A percentile compares a stretch with the other conserved stretches of the same genome.
Evolutionary conservation across 2,797 vertebrate species (phyloP).

Genomic region (Coilia nasus): DNA sequence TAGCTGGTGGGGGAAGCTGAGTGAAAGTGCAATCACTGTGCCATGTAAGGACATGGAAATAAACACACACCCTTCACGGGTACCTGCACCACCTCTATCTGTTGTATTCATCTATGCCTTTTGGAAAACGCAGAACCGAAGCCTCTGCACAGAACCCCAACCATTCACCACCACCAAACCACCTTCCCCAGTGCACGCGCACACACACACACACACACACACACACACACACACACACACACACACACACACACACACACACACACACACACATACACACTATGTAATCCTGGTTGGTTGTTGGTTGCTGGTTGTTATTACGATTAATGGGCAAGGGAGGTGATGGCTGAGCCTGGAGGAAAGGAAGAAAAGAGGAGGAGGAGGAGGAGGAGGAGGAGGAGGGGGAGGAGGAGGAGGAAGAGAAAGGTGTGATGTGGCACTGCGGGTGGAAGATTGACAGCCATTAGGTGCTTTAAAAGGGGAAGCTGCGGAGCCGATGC

Average conservation of each 20-base stretch:
- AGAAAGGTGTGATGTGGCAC: conserved; percentile 22
- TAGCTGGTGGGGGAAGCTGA: neutral
- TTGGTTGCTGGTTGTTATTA: conserved; percentile 62
- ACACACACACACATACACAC: conserved; percentile 3
- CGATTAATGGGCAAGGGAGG: conserved; percentile 51
- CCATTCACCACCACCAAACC: too few relatives aligned
- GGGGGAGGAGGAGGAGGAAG: neutral
- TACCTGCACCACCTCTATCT: neutral
- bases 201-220: neutral
- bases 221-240: too few relatives aligned
- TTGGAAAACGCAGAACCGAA: neutral
- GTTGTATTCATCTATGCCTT: neutral
- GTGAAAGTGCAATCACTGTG: too few relatives aligned
- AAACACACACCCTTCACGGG: neutral
- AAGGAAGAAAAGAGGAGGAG: conserved; percentile 12
- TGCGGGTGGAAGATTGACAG: conserved; percentile 6
- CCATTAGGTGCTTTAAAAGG: neutral
- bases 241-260: too few relatives aligned
- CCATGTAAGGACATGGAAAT: neutral
- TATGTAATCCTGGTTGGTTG: conserved; percentile 65
- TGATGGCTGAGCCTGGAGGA: conserved; percentile 34
- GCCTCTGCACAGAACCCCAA: neutral
- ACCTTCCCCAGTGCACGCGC: too few relatives aligned
- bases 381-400: conserved; percentile 1
- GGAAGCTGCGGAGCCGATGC: neutral